A percentile compares a stretch with the other conserved stretches of the same genome.
These are phyloP conservation scores for Mus pahari DNA, from an alignment of 2,113 vertebrate genomes.

Conservation along the genomic window DNA sequence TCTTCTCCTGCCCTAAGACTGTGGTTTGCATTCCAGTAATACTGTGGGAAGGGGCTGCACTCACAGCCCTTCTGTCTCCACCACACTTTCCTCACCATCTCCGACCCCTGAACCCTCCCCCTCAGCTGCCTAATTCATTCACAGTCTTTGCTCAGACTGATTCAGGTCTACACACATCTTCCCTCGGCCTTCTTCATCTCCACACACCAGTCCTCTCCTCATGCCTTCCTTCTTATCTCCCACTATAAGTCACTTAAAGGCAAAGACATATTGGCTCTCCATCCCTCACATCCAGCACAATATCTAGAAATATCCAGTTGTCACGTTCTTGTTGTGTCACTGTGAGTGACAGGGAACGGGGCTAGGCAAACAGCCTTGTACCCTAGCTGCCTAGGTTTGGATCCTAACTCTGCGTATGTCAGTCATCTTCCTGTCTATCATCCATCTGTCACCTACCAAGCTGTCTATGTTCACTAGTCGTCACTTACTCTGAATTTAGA, in stretches of 20 bases:
- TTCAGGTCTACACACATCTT: not conserved
- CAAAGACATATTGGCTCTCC: not conserved
- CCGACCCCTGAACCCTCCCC: not conserved
- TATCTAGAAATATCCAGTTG: not conserved
- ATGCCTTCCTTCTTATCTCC: not conserved
- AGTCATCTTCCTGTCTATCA: not conserved
- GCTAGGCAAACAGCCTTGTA: not conserved
- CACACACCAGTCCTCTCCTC: not conserved
- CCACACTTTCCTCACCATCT: not conserved
- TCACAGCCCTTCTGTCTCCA: not conserved
- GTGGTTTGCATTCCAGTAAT: not conserved
- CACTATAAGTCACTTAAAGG: not conserved
- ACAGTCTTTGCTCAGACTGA: not conserved
- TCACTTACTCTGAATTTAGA: not conserved
- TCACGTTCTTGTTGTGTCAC: not conserved
- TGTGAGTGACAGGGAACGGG: too few relatives aligned
- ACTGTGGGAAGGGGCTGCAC: not conserved
- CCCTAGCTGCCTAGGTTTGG: not conserved
- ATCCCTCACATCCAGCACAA: not conserved
- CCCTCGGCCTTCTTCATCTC: too few relatives aligned
- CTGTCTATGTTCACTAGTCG: not conserved
- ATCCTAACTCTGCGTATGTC: not conserved
- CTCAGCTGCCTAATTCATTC: not conserved
- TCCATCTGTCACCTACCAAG: not conserved
- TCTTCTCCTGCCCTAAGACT: not conserved